Conservation (phyloP, 2,113 vertebrate species). For the Malurus elegans region DNA sequence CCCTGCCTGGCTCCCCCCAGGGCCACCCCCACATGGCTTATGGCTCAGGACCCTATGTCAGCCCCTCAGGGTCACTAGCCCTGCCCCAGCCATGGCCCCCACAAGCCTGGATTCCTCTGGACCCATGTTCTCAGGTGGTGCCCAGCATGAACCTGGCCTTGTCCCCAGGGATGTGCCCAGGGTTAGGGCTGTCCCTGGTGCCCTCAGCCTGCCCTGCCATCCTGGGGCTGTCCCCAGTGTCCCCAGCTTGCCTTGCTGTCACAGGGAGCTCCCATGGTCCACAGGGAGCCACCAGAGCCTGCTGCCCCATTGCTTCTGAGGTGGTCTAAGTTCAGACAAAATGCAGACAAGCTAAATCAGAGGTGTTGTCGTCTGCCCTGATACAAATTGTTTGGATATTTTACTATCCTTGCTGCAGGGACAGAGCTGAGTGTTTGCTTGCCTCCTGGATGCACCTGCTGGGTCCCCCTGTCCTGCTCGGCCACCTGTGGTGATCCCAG, state of each 20-base stretch:
- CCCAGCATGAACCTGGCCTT: accelerated
- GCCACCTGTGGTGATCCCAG: background rate
- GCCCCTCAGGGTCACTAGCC: background rate
- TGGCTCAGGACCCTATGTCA: background rate
- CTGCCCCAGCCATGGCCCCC: accelerated
- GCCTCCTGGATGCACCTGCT: accelerated
- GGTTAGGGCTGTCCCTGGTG: background rate
- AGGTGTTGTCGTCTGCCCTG: background rate
- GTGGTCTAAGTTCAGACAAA: background rate
- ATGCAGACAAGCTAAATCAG: background rate
- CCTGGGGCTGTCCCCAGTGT: background rate
- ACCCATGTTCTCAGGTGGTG: background rate
- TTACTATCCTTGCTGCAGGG: background rate
- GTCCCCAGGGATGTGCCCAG: accelerated
- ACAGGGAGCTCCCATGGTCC: background rate
- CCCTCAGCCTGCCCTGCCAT: background rate
- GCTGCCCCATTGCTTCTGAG: background rate
- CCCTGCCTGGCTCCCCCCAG: background rate
- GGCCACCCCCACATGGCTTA: background rate
- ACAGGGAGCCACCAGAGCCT: background rate
- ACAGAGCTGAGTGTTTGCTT: background rate
- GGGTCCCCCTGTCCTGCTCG: background rate
- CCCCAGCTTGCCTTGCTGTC: background rate
- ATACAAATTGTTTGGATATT: background rate
- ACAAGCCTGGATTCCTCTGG: no score